Evolutionary conservation across 2,113 vertebrate genomes (phyloP), one percentile per base, ranked within the genome.

Genomic region (Okapia johnstoni): DNA sequence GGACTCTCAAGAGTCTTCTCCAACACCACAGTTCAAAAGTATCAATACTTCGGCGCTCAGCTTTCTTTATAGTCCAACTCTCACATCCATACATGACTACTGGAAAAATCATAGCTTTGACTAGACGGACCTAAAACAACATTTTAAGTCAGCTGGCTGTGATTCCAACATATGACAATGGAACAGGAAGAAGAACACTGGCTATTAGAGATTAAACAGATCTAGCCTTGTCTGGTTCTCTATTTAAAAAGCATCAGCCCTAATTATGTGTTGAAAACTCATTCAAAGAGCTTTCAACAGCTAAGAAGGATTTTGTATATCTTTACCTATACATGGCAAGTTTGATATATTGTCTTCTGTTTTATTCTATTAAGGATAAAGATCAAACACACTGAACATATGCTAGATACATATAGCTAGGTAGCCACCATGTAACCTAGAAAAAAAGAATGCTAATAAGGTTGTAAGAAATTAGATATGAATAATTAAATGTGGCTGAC

Each of bases 401-500:
- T 26, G 46, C 85, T 43, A 60, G n/a, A 46, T 88, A 54, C 28
- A 36, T 48, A 90, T 36, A 90, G 92, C 66, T 63, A 60, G 57
- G 52, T 61, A 93, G 46, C 33, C 36, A 91, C 19, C 33, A 70
- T 54, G 26, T 55, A 46, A 92, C 23, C 55, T 15, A 79, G 12
- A 92, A 16, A 73, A 79, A 95, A 92, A 40, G 28, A 91, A 61
- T 50, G 86, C 26, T 25, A 87, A 11, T 63, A 15, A 86, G n/a
- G 14, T 52, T 52, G 7, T 50, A 77, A 91, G 46, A 92, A 92
- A 94, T 73, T 58, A 92, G 14, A 58, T 43, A 79, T 19, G 8
- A 90, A 93, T 66, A 96, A 63, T 81, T 94, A 94, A 88, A 76
- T 85, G 36, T 88, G 19, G 10, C 66, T 93, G 33, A 94, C 25